phyloP scores from a whole-genome alignment of 2,113 vertebrate species.

The Suncus etruscus region DNA sequence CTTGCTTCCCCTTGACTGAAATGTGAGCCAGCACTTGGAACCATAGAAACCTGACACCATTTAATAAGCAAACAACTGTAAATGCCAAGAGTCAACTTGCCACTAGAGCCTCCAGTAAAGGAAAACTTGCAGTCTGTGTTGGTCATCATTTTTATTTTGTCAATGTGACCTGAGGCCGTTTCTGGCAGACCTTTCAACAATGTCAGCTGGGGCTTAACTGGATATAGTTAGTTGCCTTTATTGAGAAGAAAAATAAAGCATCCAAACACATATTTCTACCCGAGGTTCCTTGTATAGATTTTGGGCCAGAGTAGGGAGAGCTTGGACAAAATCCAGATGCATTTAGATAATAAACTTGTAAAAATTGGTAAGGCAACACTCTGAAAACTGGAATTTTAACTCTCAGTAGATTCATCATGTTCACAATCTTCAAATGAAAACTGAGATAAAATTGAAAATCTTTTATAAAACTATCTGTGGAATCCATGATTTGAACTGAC shows the following conservation, averaged over 20 bases:
- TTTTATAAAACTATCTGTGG: slow-evolving; percentile 27
- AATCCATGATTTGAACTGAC: slow-evolving; percentile 41
- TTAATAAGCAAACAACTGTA: slow-evolving; percentile 59
- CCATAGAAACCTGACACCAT: slow-evolving; percentile 69
- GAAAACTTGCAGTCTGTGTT: neutral
- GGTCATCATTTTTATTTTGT: slow-evolving; percentile 29
- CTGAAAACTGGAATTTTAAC: slow-evolving; percentile 15
- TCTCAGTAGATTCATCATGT: slow-evolving; percentile 15
- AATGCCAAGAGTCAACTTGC: slow-evolving; percentile 58
- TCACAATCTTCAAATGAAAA: neutral
- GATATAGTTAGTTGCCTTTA: slow-evolving; percentile 24
- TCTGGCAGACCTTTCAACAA: slow-evolving; percentile 1
- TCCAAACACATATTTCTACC: neutral
- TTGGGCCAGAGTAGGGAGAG: neutral
- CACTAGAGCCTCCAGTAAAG: neutral
- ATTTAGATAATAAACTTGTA: slow-evolving; percentile 31
- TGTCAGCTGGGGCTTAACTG: slow-evolving; percentile 10
- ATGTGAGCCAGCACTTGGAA: slow-evolving; percentile 38
- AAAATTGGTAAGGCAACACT: neutral
- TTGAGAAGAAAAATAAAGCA: slow-evolving; percentile 27
- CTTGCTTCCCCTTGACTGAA: slow-evolving; percentile 69
- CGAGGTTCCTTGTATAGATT: neutral
- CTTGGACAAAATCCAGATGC: slow-evolving; percentile 16
- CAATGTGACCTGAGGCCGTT: slow-evolving; percentile 19
- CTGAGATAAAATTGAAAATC: slow-evolving; percentile 23